Conservation (phyloP, 1,140 invertebrate species). For the Phenacoccus solenopsis region DNA sequence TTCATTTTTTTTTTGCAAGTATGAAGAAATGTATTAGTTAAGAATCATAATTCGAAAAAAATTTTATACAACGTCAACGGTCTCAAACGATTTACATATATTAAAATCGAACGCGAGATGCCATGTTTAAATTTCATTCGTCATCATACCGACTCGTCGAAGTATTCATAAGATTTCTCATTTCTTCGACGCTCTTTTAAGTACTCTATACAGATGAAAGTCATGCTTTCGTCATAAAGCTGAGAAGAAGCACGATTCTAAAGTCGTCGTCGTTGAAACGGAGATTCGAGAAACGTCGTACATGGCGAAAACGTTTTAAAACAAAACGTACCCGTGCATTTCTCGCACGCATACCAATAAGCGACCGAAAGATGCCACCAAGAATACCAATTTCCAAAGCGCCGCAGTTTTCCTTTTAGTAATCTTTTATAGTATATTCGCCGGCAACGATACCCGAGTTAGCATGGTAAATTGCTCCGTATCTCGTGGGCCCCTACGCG, state of each 20-base stretch:
- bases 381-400: neutral
- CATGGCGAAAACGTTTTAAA: conserved; percentile 1
- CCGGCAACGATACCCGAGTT: neutral
- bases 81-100: too few species aligned
- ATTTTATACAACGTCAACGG: too few species aligned
- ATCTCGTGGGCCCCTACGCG: too few species aligned
- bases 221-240: neutral
- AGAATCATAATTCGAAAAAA: too few species aligned
- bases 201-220: conserved; percentile 1
- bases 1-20: too few species aligned
- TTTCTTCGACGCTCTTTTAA: neutral
- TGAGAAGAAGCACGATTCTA: too few species aligned
- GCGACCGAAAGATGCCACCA: neutral
- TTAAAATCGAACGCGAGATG: too few species aligned
- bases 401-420: neutral
- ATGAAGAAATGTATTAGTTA: too few species aligned
- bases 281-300: neutral
- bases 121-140: too few species aligned
- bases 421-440: neutral
- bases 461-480: neutral
- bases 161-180: neutral
- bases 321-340: neutral
- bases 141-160: neutral
- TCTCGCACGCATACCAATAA: conserved; percentile 1
- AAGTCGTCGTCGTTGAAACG: too few species aligned